Base-by-base conservation (phyloP, 2,113 vertebrate species). In the Toxotes jaculatrix region DNA sequence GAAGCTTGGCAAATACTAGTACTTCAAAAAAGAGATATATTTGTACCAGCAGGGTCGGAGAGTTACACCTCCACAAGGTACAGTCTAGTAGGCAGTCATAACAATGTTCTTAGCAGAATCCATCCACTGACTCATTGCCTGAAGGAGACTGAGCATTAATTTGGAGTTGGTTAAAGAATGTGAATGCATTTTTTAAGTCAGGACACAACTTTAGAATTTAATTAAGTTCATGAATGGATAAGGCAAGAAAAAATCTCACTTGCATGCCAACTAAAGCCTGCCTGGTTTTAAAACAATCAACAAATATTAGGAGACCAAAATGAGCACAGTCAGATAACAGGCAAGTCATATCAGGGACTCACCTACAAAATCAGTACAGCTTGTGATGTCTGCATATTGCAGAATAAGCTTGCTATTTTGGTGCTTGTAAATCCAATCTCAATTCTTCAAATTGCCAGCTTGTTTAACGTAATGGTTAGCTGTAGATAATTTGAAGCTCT, bases 391-490 rank as follows among this genome's bases (percentile, higher is more conserved):
- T 85, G 68, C 80, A 77, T 61, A 75, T 9, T 83, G 57, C 67
- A 75, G 27, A 88, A 85, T 32, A 72, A 66, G 73, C 57, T 43
- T 76, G 77, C 85, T 75, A 89, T 87, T 90, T 91, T 34, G 12
- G 32, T 61, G 69, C 61, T 65, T 74, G 63, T 74, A 79, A 87
- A 89, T 74, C 74, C 80, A 88, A 87, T 86, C 73, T 78, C 47
- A 31, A 80, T 64, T 66, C 56, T 51, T 77, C 63, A 84, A 86
- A 89, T 79, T 90, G 80, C 85, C 75, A 75, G 72, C 79, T 88
- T 80, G 86, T 90, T 90, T 67, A 78, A 86, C 1, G 23, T 78
- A 84, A 86, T 78, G 56, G 49, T 85, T 85, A 62, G 67, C 53
- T 85, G 86, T 53, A 77, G 72, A 81, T 81, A 74, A 86, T 80